Evolutionary conservation across 2,113 vertebrate genomes (phyloP).

Genomic region (Bucco capensis): DNA sequence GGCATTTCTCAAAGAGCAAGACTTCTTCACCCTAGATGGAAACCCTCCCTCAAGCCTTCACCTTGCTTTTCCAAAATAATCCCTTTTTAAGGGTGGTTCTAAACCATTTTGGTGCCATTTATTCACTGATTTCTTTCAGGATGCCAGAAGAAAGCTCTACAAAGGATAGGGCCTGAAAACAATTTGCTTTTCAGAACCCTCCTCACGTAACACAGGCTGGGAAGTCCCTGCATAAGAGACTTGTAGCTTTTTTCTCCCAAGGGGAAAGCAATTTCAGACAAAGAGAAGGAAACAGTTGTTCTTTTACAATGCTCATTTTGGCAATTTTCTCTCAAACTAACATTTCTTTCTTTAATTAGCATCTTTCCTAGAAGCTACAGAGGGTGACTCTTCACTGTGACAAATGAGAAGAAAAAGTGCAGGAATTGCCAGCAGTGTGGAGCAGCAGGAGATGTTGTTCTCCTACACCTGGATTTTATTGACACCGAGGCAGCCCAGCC

Average conservation of each 20-base stretch:
- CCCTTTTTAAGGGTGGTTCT: background rate
- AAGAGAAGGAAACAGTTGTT: background rate
- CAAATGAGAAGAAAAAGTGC: fast-evolving
- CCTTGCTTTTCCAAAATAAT: background rate
- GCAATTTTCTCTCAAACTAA: background rate
- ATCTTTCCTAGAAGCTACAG: background rate
- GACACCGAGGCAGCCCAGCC: background rate
- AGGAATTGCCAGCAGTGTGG: background rate
- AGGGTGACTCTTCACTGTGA: background rate
- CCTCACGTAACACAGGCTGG: background rate
- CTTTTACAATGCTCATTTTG: background rate
- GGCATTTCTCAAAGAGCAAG: background rate
- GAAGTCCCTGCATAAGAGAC: background rate
- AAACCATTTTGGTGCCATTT: background rate
- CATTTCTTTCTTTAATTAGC: slow-evolving; percentile 24
- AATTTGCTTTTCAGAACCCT: background rate
- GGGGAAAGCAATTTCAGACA: background rate
- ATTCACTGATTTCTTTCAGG: background rate
- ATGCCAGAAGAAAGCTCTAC: background rate
- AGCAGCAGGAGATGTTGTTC: background rate
- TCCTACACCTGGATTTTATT: background rate
- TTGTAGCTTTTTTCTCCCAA: background rate
- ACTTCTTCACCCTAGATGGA: background rate
- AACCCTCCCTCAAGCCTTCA: background rate
- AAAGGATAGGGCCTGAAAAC: background rate